Evolutionary conservation across 1,140 invertebrate species (phyloP).

Genomic region (Rhagoletis pomonella): DNA sequence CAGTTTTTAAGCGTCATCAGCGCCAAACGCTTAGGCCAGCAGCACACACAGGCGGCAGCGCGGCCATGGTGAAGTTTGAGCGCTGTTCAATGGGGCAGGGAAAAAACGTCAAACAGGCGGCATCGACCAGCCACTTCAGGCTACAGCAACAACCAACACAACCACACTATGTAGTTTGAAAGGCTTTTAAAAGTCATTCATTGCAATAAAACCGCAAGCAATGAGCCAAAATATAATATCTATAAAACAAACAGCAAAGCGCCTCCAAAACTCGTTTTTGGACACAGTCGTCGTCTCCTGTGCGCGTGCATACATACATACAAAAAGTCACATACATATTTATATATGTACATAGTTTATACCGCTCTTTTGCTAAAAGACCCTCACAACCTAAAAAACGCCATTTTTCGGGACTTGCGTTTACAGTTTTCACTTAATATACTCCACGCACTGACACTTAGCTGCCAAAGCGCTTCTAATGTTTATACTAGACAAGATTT

Average conservation of each 20-base stretch:
- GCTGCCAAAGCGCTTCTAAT: too few relatives aligned
- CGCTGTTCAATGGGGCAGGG: not conserved
- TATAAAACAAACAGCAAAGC: constrained; percentile 21
- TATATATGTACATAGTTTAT: not conserved
- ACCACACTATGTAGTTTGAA: not conserved
- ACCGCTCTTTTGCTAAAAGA: not conserved
- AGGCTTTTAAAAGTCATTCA: not conserved
- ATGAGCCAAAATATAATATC: constrained; percentile 21
- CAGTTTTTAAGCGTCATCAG: constrained; percentile 41
- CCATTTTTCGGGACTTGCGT: too few relatives aligned
- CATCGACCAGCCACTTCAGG: not conserved
- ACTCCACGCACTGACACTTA: too few relatives aligned
- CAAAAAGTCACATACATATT: not conserved
- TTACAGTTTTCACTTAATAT: too few relatives aligned
- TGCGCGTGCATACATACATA: not conserved
- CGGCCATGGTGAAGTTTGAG: not conserved
- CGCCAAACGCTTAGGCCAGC: too few relatives aligned
- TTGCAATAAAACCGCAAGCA: constrained; percentile 27
- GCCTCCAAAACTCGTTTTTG: constrained; percentile 36
- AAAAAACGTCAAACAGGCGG: not conserved
- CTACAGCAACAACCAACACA: not conserved
- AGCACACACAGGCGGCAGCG: not conserved
- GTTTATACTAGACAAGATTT: too few relatives aligned
- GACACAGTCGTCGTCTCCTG: not conserved
- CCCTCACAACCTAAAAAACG: too few relatives aligned